Percentiles rank a stretch among this genome's conserved stretches.
phyloP scores from a whole-genome alignment of 37 sponge, comb jelly and placozoan genomes.

The Haliclona indistincta region DNA sequence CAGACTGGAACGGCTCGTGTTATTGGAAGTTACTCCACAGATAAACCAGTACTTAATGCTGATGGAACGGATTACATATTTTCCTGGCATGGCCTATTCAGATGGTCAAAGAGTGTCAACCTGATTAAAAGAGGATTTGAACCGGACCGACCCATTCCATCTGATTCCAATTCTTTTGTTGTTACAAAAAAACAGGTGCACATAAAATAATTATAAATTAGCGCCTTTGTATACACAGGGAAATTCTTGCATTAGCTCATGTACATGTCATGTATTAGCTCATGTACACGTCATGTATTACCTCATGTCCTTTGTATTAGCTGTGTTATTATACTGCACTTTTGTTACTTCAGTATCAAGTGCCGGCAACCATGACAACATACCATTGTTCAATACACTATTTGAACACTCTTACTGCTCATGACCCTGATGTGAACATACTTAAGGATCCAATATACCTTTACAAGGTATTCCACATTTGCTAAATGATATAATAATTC shows the following conservation, averaged over 20 bases:
- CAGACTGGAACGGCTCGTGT: constrained; percentile 37
- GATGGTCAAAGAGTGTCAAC: constrained; percentile 24
- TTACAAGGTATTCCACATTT: no score
- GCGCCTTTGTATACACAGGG: no score
- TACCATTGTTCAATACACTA: constrained; percentile 53
- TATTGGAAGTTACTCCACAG: background rate
- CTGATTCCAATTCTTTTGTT: background rate
- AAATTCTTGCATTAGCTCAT: no score
- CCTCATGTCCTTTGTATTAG: no score
- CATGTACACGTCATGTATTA: no score
- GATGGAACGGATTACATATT: no score
- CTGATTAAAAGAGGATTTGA: constrained; percentile 22
- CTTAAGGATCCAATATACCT: no score
- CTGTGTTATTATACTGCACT: no score
- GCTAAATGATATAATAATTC: no score
- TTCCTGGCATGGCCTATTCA: background rate
- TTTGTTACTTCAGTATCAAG: constrained; percentile 23
- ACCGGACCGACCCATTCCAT: constrained; percentile 8
- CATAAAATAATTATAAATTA: no score
- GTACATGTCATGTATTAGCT: no score
- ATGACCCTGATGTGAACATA: constrained; percentile 27
- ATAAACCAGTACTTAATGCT: background rate
- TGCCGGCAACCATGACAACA: constrained; percentile 49
- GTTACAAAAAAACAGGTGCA: constrained; percentile 14
- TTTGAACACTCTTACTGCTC: background rate